Conservation (phyloP, 53 echinoderm and acorn worm species). For the Paelopatides confundens region DNA sequence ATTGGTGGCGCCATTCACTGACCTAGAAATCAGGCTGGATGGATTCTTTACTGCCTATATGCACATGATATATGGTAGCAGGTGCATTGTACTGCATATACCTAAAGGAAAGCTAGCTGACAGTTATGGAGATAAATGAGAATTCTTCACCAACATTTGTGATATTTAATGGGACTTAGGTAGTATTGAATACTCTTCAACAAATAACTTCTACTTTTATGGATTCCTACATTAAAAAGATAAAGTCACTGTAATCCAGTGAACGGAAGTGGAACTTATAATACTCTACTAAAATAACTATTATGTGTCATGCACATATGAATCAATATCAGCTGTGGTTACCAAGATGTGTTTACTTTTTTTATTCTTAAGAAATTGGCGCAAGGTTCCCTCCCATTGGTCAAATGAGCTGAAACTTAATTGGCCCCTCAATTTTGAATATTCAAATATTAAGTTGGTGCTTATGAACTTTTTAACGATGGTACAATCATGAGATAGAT, state of each 20-base stretch:
- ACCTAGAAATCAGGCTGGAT: slow-evolving; percentile 20
- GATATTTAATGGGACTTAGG: not conserved
- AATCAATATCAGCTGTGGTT: no score
- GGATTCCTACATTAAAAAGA: slow-evolving; percentile 12
- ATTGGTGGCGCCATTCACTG: slow-evolving; percentile 42
- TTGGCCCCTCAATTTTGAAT: no score
- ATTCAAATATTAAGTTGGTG: no score
- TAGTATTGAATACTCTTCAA: not conserved
- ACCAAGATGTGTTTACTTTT: no score
- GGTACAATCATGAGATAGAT: no score
- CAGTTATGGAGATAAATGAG: slow-evolving; percentile 49
- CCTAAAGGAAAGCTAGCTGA: not conserved
- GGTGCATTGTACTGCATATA: not conserved
- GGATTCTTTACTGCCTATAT: not conserved
- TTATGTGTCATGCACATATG: not conserved
- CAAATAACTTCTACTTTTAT: slow-evolving; percentile 17
- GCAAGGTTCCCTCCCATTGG: no score
- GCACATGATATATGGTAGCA: slow-evolving; percentile 22
- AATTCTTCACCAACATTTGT: slow-evolving; percentile 23
- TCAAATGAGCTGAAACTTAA: no score
- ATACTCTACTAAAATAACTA: not conserved
- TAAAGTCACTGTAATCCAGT: not conserved
- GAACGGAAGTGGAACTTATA: not conserved
- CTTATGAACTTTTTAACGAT: no score
- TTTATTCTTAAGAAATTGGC: no score